Conservation (phyloP, 2,797 vertebrate genomes). For the Thaleichthys pacificus region DNA sequence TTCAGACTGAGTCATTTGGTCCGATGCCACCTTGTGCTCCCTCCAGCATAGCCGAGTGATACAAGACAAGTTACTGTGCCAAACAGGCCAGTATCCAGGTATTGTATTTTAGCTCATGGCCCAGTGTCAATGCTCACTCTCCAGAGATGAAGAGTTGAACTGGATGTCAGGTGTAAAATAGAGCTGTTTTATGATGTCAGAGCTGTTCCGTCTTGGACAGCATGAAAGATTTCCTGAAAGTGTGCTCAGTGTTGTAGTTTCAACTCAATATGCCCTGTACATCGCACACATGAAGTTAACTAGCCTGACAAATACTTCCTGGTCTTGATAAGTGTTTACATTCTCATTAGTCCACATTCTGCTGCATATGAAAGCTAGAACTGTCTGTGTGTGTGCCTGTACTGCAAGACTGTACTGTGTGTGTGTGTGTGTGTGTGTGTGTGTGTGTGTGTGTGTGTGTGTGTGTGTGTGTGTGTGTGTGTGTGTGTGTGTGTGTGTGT, state of each 20-base stretch:
- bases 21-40: not conserved
- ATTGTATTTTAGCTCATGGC: slow-evolving; percentile 15
- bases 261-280: slow-evolving; percentile 29
- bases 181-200: not conserved
- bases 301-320: slow-evolving; percentile 37
- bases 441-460: slow-evolving; percentile 21
- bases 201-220: not conserved
- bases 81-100: slow-evolving; percentile 32
- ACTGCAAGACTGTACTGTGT: slow-evolving; percentile 29
- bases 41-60: slow-evolving; percentile 25
- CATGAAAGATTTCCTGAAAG: slow-evolving; percentile 31
- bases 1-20: not conserved
- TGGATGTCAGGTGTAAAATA: not conserved
- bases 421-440: slow-evolving; percentile 50
- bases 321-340: slow-evolving; percentile 55
- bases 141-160: not conserved
- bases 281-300: slow-evolving; percentile 40
- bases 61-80: slow-evolving; percentile 33
- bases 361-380: slow-evolving; percentile 15
- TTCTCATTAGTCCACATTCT: slow-evolving; percentile 62
- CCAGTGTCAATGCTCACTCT: too few relatives aligned
- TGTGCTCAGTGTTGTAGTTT: slow-evolving; percentile 44
- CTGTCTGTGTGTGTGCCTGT: slow-evolving; percentile 4
- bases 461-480: slow-evolving; percentile 36
- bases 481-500: slow-evolving; percentile 37